Evolutionary conservation across 2,113 vertebrate species (phyloP), one percentile per base, ranked within the genome.

Genomic region (Oxyura jamaicensis): DNA sequence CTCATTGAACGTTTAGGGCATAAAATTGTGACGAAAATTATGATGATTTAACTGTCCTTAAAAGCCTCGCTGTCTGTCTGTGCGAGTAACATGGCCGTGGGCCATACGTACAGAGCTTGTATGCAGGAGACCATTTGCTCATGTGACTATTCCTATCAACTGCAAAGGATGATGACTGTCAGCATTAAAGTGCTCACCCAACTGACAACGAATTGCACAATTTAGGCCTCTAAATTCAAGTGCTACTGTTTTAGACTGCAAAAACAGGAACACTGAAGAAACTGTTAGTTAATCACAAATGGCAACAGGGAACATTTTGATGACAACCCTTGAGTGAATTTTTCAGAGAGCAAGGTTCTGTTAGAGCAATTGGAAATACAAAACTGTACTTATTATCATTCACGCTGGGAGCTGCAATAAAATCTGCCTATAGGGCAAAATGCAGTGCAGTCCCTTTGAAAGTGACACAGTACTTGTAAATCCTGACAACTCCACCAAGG

Each of bases 371-470:
- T 73, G 53, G 84, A 91, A 95, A 89, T 56, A 82, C 21, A 93
- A 33, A 88, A 71, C 28, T 89, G 77, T 87, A 66, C 85, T 87
- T 95, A 90, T 91, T 88, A 91, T 36, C 14, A 7, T 90, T 90
- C 90, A 41, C 86, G 83, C 86, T 96, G 88, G 73, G 93, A 96
- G 76, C 60, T 79, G 86, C 90, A 94, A 82, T 81, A 83, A 97
- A 91, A 93, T 82, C 84, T 77, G 95, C 53, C 86, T 69, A 67
- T 28, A 90, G 81, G 83, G 89, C 89, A 91, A 93, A 96, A 92
- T 39, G 21, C 63, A 77, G 39, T 16, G 56, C 72, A 72, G 33
- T 78, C 68, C 50, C 68, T 90, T 72, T 83, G 85, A 96, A 79
- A 67, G 90, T 79, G 59, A 82, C 79, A 73, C 73, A 79, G 55